Evolutionary conservation across 2,113 vertebrate species (phyloP), one percentile per base, ranked within the genome.

Genomic region (Tretioscincus oriximinensis): DNA sequence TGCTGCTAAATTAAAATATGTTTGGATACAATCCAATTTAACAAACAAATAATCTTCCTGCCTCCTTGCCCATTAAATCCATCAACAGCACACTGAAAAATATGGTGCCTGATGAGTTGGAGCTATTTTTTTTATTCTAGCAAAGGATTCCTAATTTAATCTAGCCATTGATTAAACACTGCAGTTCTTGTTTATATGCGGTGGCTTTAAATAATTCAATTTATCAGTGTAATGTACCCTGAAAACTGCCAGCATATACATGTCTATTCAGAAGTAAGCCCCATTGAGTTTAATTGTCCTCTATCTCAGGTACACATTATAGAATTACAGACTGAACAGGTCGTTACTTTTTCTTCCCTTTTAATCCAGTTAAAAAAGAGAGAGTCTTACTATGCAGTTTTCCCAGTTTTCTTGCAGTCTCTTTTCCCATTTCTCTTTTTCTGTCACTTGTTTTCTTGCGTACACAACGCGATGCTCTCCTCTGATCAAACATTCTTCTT

Each of bases 371-470:
- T 58, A 18, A 18, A 20, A 35, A 63, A 86, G 35, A 41, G 35
- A 78, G 73, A 73, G 54, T 73, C 91, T 94, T 91, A 99, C 98
- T 94, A 90, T 81, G 90, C 96, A 98, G 87, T 98, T 97, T 89
- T 99, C 97, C 98, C 98, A 99, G 82, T 98, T 98, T 92, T 99
- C 98, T 69, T 97, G 96, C 49, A 97, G 93, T 84, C 96, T 96
- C 71, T 94, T 94, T 86, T 97, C 94, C 97, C 97, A 96, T 85
- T 91, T 94, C 84, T 94, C 95, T 77, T 92, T 91, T 77, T 95
- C 94, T 45, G 92, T 92, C 61, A 84, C 75, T 88, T 81, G 92
- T 85, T 89, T 94, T 86, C 90, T 94, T 88, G 84, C 84, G 80
- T 60, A 78, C 67, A 78, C 31, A 28, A 75, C 7, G 1, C 92